Conservation (phyloP, 1,140 invertebrate species). For the Drosophila setifemur region DNA sequence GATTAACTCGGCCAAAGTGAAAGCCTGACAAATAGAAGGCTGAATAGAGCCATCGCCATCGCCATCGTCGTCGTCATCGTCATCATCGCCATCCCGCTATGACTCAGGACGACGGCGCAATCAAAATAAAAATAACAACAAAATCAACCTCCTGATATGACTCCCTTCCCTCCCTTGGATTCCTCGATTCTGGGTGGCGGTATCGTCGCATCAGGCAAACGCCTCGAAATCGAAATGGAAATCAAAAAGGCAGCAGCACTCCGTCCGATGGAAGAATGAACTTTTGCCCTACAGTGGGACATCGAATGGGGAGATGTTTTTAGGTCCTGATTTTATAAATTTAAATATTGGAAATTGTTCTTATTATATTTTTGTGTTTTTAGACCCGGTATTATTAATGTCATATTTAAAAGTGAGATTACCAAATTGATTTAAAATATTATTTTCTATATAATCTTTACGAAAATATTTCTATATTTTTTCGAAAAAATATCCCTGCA, state of each 20-base stretch:
- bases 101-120: constrained; percentile 11
- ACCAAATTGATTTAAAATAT: no score
- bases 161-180: constrained; percentile 14
- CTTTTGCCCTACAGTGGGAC: not conserved
- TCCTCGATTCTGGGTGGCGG: constrained; percentile 73
- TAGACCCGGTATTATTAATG: no score
- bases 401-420: no score
- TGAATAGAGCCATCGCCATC: constrained; percentile 1
- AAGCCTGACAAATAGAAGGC: constrained; percentile 61
- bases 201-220: constrained; percentile 81
- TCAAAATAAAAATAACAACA: constrained; percentile 48
- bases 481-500: no score
- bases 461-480: no score
- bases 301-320: not conserved
- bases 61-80: not conserved
- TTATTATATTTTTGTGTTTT: no score
- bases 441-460: no score
- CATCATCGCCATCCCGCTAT: constrained; percentile 1
- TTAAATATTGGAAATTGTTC: not conserved
- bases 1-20: constrained; percentile 74
- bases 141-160: constrained; percentile 24
- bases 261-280: constrained; percentile 38
- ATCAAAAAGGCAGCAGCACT: constrained; percentile 76
- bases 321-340: not conserved
- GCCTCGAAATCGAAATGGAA: constrained; percentile 81